Base-by-base conservation (phyloP, 2,797 vertebrate genomes). In the Danio choprae region DNA sequence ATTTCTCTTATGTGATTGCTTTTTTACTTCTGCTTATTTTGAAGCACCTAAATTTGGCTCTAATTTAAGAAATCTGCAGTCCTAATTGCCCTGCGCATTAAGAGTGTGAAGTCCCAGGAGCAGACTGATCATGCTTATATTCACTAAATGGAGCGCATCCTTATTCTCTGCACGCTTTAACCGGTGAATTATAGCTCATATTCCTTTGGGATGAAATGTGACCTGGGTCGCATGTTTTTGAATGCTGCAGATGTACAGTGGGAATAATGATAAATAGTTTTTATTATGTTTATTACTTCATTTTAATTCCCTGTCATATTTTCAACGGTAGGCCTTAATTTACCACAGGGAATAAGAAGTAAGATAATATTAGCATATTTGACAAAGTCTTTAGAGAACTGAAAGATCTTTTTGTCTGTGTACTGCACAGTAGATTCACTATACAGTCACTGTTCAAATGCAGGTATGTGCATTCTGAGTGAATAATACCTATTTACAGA, bases 21-120 rank as follows among this genome's bases (percentile, higher is more conserved):
- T 90, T 29, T 70, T 69, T 69, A 70, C 70, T 62, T 71, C 44
- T 60, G 48, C 89, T 87, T 90, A 87, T 90, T 86, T 43, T 46
- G 70, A 86, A 83, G 79, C 40, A 48, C 55, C 82, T 83, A 13
- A 40, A 78, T 58, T 74, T 29, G 48, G 80, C 62, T 81, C 67
- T 81, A 83, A 85, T 81, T 78, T 51, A 29, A 73, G 71, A 70
- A 41, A 60, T 22, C 53, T 50, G 75, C 53, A 68, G 41, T 36
- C 9, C 16, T 69, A 71, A 71, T 70, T 70, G 77, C 46, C 16
- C 44, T 60, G 38, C 13, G 9, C 55, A 60, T 70, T 38, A 48
- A 38, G 29, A 60, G 12, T 13, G 36, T 58, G 53, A 62, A 58
- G 22, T 20, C 15, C 68, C 59, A 56, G 46, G 64, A 64, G 40